phyloP scores from a whole-genome alignment of 2,113 vertebrate genomes.

The Malaclemys terrapin region DNA sequence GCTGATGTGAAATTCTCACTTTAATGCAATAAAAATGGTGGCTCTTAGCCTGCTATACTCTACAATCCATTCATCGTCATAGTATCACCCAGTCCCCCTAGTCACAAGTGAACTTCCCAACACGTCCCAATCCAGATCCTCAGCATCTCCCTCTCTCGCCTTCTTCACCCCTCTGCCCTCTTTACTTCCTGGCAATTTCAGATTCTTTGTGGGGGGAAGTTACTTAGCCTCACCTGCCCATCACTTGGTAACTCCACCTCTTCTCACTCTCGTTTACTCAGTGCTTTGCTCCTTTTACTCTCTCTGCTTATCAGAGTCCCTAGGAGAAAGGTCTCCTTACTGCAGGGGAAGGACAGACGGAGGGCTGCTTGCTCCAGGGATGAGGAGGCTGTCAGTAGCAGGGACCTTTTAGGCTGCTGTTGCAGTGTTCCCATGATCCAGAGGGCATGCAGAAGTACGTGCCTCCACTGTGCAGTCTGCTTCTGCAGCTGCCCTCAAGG shows the following conservation, averaged over 20 bases:
- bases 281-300: neutral
- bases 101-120: neutral
- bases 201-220: neutral
- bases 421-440: rapidly evolving
- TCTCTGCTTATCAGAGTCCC: neutral
- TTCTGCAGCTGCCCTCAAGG: neutral
- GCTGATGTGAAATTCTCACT: neutral
- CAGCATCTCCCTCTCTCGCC: neutral
- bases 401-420: neutral
- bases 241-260: neutral
- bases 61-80: neutral
- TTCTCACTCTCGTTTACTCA: neutral
- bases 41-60: neutral
- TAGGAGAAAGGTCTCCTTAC: conserved; percentile 14
- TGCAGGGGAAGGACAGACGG: neutral
- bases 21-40: neutral
- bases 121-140: neutral
- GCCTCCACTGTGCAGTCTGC: neutral
- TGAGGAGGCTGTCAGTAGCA: neutral
- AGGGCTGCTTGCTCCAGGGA: neutral
- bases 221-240: neutral
- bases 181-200: neutral
- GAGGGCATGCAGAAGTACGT: neutral
- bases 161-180: neutral
- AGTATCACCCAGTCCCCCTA: neutral